Base-by-base conservation (phyloP, 2,888 invertebrate species). In the Thumatha senex region DNA sequence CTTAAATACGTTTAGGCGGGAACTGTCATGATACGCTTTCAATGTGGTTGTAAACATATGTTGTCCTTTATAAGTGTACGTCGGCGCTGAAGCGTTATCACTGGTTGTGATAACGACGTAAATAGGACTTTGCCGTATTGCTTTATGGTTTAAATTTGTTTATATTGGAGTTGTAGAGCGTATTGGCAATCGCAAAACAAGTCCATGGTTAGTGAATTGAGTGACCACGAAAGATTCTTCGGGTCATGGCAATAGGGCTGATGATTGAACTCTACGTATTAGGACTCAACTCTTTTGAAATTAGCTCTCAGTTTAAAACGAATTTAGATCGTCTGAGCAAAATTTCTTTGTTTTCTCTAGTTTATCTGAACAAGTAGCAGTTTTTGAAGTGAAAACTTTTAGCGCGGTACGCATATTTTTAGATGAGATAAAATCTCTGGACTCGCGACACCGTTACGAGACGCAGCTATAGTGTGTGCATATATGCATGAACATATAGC, bases 201-300 rank as follows among this genome's bases (percentile, higher is more conserved):
- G 81, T 85, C 83, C 82, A 84, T 82, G 83, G 86, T 63, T 82
- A 80, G 78, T 68, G 76, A 78, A 76, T 72, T 71, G 72, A 69
- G 68, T 75, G 76, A 73, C 82, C 79, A 76, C 74, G 76, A 67
- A 70, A 67, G 67, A 73, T 78, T 75, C 78, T 74, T 57, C 71
- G 74, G 80, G 81, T 82, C 84, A 82, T 67, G 80, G 82, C 77
- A 70, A 74, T 74, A 73, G 64, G 57, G 68, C 67, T 65, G 24
- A 13, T 44, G 29, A 44, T 35, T 44, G 35, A 35, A 42, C 36
- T 31, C 15, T 35, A 41, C 4, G 10, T n/a, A 18, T 41, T 36
- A 15, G 18, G 18, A 15, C 18, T 24, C 18, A 33, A 15, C 18
- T 24, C 18, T 24, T 24, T 24, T 24, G 18, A 24, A 24, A 5